Evolutionary conservation across 2,113 vertebrate species (phyloP).

Genomic region (Urocolius indicus): DNA sequence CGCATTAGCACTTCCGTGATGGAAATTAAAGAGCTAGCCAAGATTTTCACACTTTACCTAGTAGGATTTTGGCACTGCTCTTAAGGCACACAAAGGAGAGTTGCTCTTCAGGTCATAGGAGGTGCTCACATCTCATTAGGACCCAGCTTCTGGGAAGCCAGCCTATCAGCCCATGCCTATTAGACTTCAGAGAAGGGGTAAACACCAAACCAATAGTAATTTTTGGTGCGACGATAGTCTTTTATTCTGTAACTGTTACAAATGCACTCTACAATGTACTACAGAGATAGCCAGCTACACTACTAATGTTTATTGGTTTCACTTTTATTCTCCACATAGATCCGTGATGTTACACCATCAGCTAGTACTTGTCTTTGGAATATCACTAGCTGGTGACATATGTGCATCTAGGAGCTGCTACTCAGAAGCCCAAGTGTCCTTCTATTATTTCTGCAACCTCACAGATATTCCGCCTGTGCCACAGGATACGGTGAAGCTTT

Average conservation of each 20-base stretch:
- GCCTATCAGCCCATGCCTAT: neutral
- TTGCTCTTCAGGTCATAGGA: neutral
- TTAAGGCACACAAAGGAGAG: neutral
- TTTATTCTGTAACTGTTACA: neutral
- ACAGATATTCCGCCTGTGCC: slow-evolving; percentile 78
- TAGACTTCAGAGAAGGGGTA: neutral
- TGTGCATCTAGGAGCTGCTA: slow-evolving; percentile 53
- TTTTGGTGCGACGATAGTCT: neutral
- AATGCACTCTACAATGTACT: neutral
- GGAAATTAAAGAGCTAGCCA: neutral
- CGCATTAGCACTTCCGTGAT: neutral
- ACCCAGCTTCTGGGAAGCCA: neutral
- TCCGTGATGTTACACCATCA: slow-evolving; percentile 35
- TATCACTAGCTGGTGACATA: neutral
- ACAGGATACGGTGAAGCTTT: slow-evolving; percentile 65
- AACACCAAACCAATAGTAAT: neutral
- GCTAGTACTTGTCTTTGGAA: slow-evolving; percentile 58
- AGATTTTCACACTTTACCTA: neutral
- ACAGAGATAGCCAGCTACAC: neutral
- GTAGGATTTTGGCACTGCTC: neutral
- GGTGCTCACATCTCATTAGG: neutral
- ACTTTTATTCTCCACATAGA: slow-evolving; percentile 21
- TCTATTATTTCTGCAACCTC: slow-evolving; percentile 59
- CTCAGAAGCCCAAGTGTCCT: neutral
- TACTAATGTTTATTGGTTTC: neutral